A percentile compares a stretch with the other conserved stretches of the same genome.
These are phyloP conservation scores for Puffinus mauretanicus DNA, from an alignment of 2,113 vertebrate genomes.

Conservation along the genomic window DNA sequence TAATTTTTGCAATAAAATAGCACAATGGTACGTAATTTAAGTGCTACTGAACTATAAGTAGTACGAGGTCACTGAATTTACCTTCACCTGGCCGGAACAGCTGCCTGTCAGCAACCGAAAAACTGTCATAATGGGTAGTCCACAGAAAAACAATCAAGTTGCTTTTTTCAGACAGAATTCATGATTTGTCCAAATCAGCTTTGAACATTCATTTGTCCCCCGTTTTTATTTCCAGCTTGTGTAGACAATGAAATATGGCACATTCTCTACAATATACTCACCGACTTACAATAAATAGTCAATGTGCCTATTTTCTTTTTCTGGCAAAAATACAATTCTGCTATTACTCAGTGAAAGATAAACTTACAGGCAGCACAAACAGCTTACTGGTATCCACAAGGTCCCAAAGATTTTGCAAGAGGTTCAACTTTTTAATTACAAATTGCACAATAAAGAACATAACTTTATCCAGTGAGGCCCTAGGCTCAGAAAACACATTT, in stretches of 20 bases:
- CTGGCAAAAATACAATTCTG: not conserved
- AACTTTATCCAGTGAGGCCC: not conserved
- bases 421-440: not conserved
- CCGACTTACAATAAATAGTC: not conserved
- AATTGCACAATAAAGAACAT: not conserved
- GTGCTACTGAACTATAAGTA: not conserved
- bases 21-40: not conserved
- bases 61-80: not conserved
- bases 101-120: not conserved
- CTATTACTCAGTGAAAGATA: not conserved
- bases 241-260: rapidly evolving
- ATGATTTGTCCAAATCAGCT: not conserved
- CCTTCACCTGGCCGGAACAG: not conserved
- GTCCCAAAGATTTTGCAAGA: not conserved
- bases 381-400: not conserved
- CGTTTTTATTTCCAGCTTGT: not conserved
- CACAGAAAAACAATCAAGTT: not conserved
- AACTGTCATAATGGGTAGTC: not conserved
- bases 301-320: not conserved
- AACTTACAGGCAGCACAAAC: not conserved
- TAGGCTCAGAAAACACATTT: not conserved
- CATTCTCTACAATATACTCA: not conserved
- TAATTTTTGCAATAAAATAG: not conserved
- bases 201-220: not conserved
- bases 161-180: not conserved